These are phyloP conservation scores for Tetraneura akinire DNA, from an alignment of 1,140 invertebrate genomes.

Conservation along the genomic window DNA sequence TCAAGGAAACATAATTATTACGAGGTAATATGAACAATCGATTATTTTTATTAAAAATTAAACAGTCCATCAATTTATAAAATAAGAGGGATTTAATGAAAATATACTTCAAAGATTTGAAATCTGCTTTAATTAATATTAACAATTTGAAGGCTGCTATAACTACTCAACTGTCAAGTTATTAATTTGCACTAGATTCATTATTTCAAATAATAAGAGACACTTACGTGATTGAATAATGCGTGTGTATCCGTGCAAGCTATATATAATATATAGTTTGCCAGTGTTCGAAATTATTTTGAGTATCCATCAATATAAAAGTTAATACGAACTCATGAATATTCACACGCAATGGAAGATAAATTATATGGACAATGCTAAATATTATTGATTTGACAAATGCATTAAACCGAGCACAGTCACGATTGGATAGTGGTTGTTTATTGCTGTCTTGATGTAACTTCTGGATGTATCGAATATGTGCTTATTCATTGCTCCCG, in stretches of 20 bases:
- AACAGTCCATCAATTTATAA: no score
- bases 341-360: not conserved
- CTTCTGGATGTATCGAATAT: no score
- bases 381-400: constrained; percentile 1
- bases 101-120: constrained; percentile 5
- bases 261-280: not conserved
- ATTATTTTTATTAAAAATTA: no score
- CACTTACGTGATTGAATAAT: no score
- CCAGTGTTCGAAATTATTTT: not conserved
- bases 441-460: not conserved
- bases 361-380: not conserved
- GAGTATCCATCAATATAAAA: not conserved
- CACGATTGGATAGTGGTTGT: not conserved
- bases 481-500: not conserved
- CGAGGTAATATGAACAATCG: no score
- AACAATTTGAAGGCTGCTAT: not conserved
- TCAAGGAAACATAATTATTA: no score
- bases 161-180: no score
- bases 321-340: not conserved
- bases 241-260: no score
- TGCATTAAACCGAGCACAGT: not conserved
- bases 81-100: no score
- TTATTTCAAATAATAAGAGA: no score
- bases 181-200: not conserved
- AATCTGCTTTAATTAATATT: not conserved